A percentile compares a stretch with the other conserved stretches of the same genome.
These are phyloP conservation scores for Lymantria monacha DNA, from an alignment of 2,888 invertebrate species.

Conservation along the genomic window DNA sequence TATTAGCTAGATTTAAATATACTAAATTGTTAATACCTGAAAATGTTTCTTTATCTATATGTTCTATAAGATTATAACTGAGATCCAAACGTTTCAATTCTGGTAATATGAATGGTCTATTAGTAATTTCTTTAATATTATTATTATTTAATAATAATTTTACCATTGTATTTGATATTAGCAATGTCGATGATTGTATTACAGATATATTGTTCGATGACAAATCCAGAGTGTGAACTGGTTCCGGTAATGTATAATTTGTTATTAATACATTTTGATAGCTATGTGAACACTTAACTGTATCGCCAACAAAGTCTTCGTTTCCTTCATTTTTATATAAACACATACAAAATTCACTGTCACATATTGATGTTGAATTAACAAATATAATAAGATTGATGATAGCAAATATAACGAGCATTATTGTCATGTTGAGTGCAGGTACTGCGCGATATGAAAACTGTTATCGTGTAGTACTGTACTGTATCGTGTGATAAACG, in stretches of 20 bases:
- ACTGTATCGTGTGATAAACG: constrained; percentile 25
- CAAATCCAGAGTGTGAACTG: constrained; percentile 54
- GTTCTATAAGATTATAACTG: constrained; percentile 60
- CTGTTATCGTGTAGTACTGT: constrained; percentile 59
- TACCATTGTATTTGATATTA: constrained; percentile 49
- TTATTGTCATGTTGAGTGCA: constrained; percentile 27
- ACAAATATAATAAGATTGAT: constrained; percentile 35
- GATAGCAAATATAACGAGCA: constrained; percentile 35
- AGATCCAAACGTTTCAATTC: constrained; percentile 63
- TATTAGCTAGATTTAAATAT: constrained; percentile 69
- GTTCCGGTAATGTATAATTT: constrained; percentile 48
- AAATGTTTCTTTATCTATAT: constrained; percentile 62
- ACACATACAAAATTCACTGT: constrained; percentile 48
- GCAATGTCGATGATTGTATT: constrained; percentile 38
- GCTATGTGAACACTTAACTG: constrained; percentile 56
- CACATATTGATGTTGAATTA: constrained; percentile 51
- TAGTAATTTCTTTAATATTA: constrained; percentile 46
- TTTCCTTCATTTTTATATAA: constrained; percentile 35
- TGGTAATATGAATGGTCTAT: constrained; percentile 52
- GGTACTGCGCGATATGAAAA: constrained; percentile 31
- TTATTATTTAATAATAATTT: constrained; percentile 58
- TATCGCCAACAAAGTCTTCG: constrained; percentile 50
- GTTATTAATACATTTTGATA: constrained; percentile 29
- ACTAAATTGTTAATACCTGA: constrained; percentile 58
- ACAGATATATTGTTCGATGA: constrained; percentile 56